Conservation (phyloP, 2,113 vertebrate genomes). For the Otis tarda region DNA sequence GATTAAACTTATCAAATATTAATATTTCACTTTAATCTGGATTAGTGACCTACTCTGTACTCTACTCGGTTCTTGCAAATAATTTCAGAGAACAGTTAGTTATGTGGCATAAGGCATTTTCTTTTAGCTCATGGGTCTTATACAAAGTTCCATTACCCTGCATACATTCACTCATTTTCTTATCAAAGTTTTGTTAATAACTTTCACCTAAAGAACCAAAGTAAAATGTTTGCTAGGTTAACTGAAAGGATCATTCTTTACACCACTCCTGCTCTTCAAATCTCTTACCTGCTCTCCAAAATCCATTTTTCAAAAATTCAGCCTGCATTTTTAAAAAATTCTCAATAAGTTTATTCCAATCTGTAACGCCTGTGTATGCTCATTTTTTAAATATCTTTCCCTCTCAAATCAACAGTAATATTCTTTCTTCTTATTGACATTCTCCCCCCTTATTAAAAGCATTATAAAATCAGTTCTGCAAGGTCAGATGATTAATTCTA, state of each 20-base stretch:
- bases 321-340: not conserved
- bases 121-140: not conserved
- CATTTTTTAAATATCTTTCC: not conserved
- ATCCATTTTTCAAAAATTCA: not conserved
- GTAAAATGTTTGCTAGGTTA: not conserved
- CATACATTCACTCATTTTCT: not conserved
- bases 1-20: not conserved
- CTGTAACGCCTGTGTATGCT: not conserved
- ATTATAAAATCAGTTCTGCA: not conserved
- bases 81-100: not conserved
- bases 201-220: not conserved
- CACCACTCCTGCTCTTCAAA: not conserved
- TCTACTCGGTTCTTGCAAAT: not conserved
- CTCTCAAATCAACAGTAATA: not conserved
- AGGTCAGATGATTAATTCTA: not conserved
- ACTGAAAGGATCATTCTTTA: not conserved
- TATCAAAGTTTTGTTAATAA: not conserved
- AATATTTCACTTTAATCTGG: not conserved
- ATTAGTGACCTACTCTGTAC: not conserved
- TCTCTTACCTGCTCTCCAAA: not conserved
- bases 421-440: not conserved
- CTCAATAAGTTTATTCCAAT: not conserved
- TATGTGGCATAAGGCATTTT: not conserved
- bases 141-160: not conserved
- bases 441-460: not conserved